These are phyloP conservation scores for Mesitornis unicolor DNA, from an alignment of 2,113 vertebrate genomes.

Conservation along the genomic window DNA sequence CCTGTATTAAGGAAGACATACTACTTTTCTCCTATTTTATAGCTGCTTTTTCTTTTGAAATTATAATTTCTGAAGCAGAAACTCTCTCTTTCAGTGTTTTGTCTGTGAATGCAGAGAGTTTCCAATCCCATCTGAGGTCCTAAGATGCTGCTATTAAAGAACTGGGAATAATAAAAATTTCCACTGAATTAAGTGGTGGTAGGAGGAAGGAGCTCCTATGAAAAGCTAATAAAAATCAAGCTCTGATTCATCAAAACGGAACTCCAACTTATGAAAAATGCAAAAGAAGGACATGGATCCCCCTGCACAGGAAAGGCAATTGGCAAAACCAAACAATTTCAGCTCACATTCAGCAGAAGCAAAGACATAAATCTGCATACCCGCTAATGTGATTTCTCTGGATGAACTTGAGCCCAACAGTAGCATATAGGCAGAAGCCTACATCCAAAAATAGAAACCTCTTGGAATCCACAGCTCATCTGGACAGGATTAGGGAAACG, in stretches of 20 bases:
- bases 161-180: not conserved
- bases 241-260: not conserved
- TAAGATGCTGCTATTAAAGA: not conserved
- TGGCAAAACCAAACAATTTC: constrained; percentile 16
- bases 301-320: not conserved
- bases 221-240: not conserved
- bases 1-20: not conserved
- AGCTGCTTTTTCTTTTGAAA: not conserved
- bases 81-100: not conserved
- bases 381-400: constrained; percentile 17
- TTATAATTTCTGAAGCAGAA: not conserved
- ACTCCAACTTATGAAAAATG: not conserved
- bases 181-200: not conserved
- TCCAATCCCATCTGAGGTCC: not conserved
- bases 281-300: not conserved
- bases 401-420: constrained; percentile 62
- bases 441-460: constrained; percentile 39
- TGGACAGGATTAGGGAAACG: constrained; percentile 62
- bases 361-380: constrained; percentile 36
- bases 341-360: not conserved
- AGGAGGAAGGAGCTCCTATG: not conserved
- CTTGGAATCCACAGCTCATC: constrained; percentile 67
- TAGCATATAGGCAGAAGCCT: constrained; percentile 56
- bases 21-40: not conserved
- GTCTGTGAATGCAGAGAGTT: not conserved